These are phyloP conservation scores for Thrips palmi DNA, from an alignment of 1,140 invertebrate genomes.

Conservation along the genomic window DNA sequence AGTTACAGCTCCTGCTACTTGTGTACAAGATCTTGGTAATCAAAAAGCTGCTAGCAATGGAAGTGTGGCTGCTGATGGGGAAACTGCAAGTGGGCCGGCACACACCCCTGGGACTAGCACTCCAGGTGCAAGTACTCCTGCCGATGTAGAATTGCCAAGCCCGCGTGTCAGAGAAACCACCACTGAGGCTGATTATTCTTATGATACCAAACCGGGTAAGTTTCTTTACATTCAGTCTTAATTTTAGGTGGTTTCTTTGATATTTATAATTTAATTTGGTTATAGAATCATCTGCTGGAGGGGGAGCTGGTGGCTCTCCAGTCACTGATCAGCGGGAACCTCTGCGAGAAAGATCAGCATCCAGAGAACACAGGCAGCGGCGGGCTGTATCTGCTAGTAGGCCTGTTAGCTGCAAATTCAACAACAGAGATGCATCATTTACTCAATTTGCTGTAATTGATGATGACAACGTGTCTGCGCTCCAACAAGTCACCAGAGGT, in stretches of 20 bases:
- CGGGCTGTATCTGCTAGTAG: no score
- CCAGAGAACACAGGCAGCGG: no score
- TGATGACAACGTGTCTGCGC: conserved; percentile 75
- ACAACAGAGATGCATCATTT: conserved; percentile 38
- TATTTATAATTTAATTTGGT: no score
- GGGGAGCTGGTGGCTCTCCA: conserved; percentile 9
- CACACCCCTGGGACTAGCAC: not conserved
- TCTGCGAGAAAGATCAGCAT: conserved; percentile 1
- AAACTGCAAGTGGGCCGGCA: not conserved
- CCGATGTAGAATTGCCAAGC: conserved; percentile 14
- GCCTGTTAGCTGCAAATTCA: no score
- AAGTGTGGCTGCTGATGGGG: not conserved
- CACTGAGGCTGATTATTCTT: conserved; percentile 17
- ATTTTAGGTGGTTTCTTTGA: no score
- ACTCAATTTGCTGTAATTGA: conserved; percentile 84
- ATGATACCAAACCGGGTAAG: conserved; percentile 13
- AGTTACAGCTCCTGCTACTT: conserved; percentile 17
- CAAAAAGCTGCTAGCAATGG: not conserved
- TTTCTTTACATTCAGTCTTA: no score
- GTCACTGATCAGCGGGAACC: conserved; percentile 6
- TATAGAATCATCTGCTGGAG: no score
- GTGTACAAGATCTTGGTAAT: not conserved
- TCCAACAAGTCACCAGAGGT: conserved; percentile 56
- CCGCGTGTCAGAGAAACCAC: conserved; percentile 17
- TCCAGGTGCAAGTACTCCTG: conserved; percentile 4